phyloP scores from a whole-genome alignment of 2,888 invertebrate species.

The Acrobeloides nanus region DNA sequence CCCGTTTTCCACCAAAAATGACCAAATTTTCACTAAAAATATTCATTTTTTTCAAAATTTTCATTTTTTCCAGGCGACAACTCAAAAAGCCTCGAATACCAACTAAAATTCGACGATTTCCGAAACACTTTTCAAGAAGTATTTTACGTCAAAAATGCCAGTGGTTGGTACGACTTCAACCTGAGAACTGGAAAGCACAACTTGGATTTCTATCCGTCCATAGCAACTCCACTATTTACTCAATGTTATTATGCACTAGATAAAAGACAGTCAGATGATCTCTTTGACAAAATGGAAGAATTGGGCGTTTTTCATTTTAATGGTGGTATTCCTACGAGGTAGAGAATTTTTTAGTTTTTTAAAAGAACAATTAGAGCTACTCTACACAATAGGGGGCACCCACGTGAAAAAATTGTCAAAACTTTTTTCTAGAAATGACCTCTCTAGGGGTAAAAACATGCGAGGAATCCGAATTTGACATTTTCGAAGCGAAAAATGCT shows the following conservation, averaged over 20 bases:
- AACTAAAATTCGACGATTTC: slow-evolving; percentile 22
- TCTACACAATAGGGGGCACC: too few species aligned
- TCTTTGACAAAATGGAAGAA: slow-evolving; percentile 28
- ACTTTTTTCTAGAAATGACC: too few species aligned
- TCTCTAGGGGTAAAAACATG: too few species aligned
- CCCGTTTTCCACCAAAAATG: slow-evolving; percentile 1
- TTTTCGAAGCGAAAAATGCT: too few species aligned
- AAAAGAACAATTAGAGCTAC: neutral
- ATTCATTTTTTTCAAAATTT: slow-evolving; percentile 3
- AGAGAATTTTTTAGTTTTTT: too few species aligned
- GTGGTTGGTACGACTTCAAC: slow-evolving; percentile 41
- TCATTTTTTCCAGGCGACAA: slow-evolving; percentile 17
- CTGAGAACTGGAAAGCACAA: slow-evolving; percentile 47
- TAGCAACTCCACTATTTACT: slow-evolving; percentile 70
- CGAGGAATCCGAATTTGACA: too few species aligned
- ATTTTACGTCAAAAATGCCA: slow-evolving; percentile 63
- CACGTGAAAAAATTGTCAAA: too few species aligned
- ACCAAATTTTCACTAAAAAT: neutral
- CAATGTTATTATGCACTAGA: slow-evolving; percentile 45
- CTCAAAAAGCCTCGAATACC: slow-evolving; percentile 30
- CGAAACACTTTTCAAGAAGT: slow-evolving; percentile 64
- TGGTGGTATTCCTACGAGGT: slow-evolving; percentile 37
- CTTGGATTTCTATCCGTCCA: slow-evolving; percentile 40
- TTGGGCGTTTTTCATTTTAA: slow-evolving; percentile 31
- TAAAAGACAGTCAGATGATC: slow-evolving; percentile 26